A percentile compares a stretch with the other conserved stretches of the same genome.
Conservation (phyloP, 53 echinoderm and acorn worm species). For the Astropecten irregularis region DNA sequence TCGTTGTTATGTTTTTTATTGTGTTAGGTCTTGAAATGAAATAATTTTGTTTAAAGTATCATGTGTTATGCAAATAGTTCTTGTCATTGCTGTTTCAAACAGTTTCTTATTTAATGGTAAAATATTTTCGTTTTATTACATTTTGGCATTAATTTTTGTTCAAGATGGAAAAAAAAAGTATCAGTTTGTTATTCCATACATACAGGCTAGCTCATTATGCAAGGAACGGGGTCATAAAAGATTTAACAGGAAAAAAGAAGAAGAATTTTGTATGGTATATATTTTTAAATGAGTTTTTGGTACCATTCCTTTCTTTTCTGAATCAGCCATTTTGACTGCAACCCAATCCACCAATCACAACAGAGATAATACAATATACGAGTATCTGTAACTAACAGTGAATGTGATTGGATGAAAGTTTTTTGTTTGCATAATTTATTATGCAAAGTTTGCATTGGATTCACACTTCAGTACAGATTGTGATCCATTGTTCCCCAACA, state of each 20-base stretch:
- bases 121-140: background rate
- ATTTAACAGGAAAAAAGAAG: too few species aligned
- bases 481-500: too few species aligned
- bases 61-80: constrained; percentile 13
- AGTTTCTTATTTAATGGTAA: background rate
- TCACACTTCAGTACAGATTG: too few species aligned
- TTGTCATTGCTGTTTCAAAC: background rate
- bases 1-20: background rate
- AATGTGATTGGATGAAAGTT: constrained; percentile 5
- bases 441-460: too few species aligned
- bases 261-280: too few species aligned
- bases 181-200: too few species aligned
- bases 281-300: too few species aligned
- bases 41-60: background rate
- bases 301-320: too few species aligned
- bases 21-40: background rate
- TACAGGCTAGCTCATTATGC: too few species aligned
- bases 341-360: constrained; percentile 27
- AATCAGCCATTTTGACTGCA: too few species aligned
- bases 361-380: background rate
- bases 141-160: background rate
- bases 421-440: too few species aligned
- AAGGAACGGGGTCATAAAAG: too few species aligned
- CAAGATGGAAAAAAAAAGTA: background rate
- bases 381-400: background rate